phyloP scores from a whole-genome alignment of 53 echinoderm and acorn worm species.

The Crossaster papposus region DNA sequence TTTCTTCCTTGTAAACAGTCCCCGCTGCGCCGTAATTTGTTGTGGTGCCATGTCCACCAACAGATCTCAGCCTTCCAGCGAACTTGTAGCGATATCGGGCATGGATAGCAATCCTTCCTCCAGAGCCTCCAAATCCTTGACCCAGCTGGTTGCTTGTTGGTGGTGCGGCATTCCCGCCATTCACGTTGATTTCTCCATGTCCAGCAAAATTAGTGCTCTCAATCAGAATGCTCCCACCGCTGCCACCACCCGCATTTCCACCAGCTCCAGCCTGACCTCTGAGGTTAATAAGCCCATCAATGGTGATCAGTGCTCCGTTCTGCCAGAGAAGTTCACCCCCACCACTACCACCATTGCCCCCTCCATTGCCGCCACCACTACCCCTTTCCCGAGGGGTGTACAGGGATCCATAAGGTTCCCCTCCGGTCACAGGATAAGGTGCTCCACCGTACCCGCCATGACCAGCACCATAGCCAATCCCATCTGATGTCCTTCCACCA shows the following conservation, averaged over 20 bases:
- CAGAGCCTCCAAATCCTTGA: slow-evolving; percentile 84
- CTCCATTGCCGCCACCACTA: slow-evolving; percentile 88
- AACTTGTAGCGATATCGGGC: slow-evolving; percentile 74
- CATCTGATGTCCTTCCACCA: slow-evolving; percentile 72
- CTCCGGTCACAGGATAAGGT: slow-evolving; percentile 75
- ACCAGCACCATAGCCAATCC: slow-evolving; percentile 81
- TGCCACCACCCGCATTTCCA: slow-evolving; percentile 77
- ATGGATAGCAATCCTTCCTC: slow-evolving; percentile 90
- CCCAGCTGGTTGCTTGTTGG: slow-evolving; percentile 26
- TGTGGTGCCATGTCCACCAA: slow-evolving; percentile 71
- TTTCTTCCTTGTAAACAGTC: slow-evolving; percentile 87
- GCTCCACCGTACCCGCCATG: slow-evolving; percentile 92
- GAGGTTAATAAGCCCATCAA: slow-evolving; percentile 76
- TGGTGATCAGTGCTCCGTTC: slow-evolving; percentile 73
- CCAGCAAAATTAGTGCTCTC: slow-evolving; percentile 86
- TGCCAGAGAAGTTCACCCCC: slow-evolving; percentile 82
- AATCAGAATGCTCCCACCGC: slow-evolving; percentile 86
- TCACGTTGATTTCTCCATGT: slow-evolving; percentile 87
- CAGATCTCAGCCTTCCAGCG: slow-evolving; percentile 72
- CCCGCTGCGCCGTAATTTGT: slow-evolving; percentile 86
- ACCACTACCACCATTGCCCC: slow-evolving; percentile 80
- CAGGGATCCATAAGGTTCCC: slow-evolving; percentile 78
- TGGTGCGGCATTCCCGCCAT: slow-evolving; percentile 79
- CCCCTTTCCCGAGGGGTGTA: slow-evolving; percentile 75
- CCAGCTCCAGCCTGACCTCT: slow-evolving; percentile 73